Conservation (phyloP, 2,888 invertebrate genomes). For the Perizoma affinitatum region DNA sequence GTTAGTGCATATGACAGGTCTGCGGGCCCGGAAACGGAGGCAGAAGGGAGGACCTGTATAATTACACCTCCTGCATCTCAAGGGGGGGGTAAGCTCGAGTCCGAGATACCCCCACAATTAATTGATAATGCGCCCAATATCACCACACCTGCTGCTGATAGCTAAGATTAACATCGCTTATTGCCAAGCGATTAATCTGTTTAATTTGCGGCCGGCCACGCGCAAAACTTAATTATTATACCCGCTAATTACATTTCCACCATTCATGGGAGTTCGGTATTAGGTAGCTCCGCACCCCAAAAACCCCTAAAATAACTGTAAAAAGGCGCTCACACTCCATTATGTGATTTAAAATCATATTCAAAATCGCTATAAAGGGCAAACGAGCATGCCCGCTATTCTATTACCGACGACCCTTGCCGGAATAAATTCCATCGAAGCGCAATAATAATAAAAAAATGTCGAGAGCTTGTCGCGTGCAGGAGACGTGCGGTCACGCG, state of each 20-base stretch:
- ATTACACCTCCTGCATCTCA: conserved; percentile 47
- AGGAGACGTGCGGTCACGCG: conserved; percentile 82
- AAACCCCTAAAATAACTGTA: conserved; percentile 69
- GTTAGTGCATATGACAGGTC: conserved; percentile 61
- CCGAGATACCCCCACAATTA: conserved; percentile 58
- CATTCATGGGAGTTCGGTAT: conserved; percentile 6
- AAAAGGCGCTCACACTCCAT: conserved; percentile 75
- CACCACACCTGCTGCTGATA: conserved; percentile 72
- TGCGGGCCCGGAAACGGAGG: conserved; percentile 30
- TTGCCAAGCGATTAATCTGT: conserved; percentile 67
- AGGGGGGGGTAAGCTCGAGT: conserved; percentile 19
- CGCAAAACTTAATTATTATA: conserved; percentile 67
- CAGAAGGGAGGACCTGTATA: conserved; percentile 42
- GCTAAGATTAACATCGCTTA: conserved; percentile 75
- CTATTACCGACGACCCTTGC: conserved; percentile 72
- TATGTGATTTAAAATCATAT: conserved; percentile 82
- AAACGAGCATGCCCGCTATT: conserved; percentile 74
- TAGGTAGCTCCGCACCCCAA: conserved; percentile 18
- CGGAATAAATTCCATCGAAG: conserved; percentile 80
- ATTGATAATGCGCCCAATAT: conserved; percentile 63
- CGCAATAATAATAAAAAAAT: conserved; percentile 84
- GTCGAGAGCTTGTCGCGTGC: conserved; percentile 83
- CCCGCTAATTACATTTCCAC: conserved; percentile 33
- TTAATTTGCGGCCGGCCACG: conserved; percentile 64
- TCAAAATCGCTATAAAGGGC: conserved; percentile 73